Conservation (phyloP, 2,888 invertebrate species). For the Penaeus monodon region DNA sequence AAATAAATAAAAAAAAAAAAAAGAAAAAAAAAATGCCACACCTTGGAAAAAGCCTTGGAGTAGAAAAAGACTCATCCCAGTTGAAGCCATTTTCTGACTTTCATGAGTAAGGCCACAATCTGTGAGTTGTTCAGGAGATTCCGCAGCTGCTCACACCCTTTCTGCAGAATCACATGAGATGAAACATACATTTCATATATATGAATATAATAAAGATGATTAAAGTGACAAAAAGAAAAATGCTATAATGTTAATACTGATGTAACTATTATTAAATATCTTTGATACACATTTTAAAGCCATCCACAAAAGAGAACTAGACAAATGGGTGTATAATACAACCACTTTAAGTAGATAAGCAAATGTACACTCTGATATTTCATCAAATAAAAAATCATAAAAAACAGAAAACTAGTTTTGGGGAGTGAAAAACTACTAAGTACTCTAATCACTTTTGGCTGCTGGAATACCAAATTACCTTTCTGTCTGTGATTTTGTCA, state of each 20-base stretch:
- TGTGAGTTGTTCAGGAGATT: not conserved
- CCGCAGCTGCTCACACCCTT: slow-evolving; percentile 15
- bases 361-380: too few relatives aligned
- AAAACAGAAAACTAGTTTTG: not conserved
- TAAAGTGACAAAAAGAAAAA: not conserved
- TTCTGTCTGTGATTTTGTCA: slow-evolving; percentile 12
- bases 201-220: not conserved
- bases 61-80: slow-evolving; percentile 14
- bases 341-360: too few relatives aligned
- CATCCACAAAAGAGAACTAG: too few relatives aligned
- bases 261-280: not conserved
- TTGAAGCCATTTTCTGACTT: not conserved
- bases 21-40: not conserved
- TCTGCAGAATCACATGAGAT: not conserved
- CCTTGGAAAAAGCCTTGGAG: slow-evolving; percentile 18
- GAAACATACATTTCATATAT: not conserved
- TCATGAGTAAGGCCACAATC: slow-evolving; percentile 1
- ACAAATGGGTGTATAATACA: too few relatives aligned
- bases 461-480: slow-evolving; percentile 8
- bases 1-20: not conserved
- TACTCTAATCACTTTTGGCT: not conserved
- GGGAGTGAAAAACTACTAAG: not conserved
- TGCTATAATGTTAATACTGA: not conserved
- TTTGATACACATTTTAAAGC: not conserved
- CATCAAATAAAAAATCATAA: not conserved